phyloP scores from a whole-genome alignment of 2,888 invertebrate genomes.

The Drosophila anomalata region DNA sequence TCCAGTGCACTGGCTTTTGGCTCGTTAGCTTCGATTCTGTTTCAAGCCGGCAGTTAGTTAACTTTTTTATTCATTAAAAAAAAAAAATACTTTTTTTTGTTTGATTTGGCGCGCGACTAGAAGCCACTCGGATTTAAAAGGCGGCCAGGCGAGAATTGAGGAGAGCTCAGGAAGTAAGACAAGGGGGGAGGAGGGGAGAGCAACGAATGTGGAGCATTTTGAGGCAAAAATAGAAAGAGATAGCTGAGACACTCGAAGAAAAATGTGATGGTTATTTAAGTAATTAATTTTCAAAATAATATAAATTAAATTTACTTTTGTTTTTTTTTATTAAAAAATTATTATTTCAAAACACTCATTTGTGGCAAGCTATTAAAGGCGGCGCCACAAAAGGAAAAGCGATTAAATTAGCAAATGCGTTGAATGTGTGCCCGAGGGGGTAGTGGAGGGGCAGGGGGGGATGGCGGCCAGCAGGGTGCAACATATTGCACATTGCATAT shows the following conservation, averaged over 20 bases:
- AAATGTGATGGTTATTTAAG: too few species aligned
- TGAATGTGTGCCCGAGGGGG: conserved; percentile 11
- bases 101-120: conserved; percentile 69
- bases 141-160: conserved; percentile 35
- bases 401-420: conserved; percentile 74
- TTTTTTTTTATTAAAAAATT: too few species aligned
- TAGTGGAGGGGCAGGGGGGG: not conserved
- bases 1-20: conserved; percentile 72
- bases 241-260: conserved; percentile 16
- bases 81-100: conserved; percentile 41
- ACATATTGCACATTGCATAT: conserved; percentile 37
- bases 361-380: conserved; percentile 23
- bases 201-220: conserved; percentile 28
- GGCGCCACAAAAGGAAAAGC: conserved; percentile 23
- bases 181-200: conserved; percentile 1
- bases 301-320: too few species aligned
- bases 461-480: conserved; percentile 7
- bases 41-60: conserved; percentile 50
- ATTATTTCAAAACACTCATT: too few species aligned
- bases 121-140: too few species aligned
- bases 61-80: conserved; percentile 23
- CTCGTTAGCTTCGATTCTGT: conserved; percentile 73
- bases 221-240: conserved; percentile 43
- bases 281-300: too few species aligned
- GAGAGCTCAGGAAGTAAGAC: conserved; percentile 51